Percentiles rank a stretch among this genome's conserved stretches.
phyloP scores from a whole-genome alignment of 2,888 invertebrate species.

The Gastrophysa polygoni region DNA sequence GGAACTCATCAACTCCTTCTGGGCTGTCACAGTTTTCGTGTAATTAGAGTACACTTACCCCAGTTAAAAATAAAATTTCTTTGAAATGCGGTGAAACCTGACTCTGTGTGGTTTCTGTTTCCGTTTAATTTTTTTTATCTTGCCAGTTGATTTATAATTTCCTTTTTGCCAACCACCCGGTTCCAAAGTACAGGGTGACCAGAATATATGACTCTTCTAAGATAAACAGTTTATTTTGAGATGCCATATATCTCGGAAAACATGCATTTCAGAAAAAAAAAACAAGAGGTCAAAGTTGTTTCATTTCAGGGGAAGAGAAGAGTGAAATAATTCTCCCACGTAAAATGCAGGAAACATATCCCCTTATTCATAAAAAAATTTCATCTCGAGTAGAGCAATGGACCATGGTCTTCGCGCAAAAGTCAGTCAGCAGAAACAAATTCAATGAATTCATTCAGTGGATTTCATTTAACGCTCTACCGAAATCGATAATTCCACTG shows the following conservation, averaged over 20 bases:
- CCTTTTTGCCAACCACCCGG: neutral
- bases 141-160: conserved; percentile 10
- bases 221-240: too few relatives aligned
- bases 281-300: too few relatives aligned
- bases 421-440: neutral
- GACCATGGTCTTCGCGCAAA: neutral
- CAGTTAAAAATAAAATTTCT: conserved; percentile 28
- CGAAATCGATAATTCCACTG: neutral
- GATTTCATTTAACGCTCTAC: neutral
- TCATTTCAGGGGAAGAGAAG: too few relatives aligned
- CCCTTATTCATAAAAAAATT: too few relatives aligned
- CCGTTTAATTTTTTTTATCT: conserved; percentile 1
- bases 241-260: too few relatives aligned
- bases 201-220: too few relatives aligned
- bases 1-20: conserved; percentile 28
- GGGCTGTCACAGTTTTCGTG: conserved; percentile 31
- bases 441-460: neutral
- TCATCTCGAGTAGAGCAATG: neutral
- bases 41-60: conserved; percentile 32
- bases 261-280: too few relatives aligned
- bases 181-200: neutral
- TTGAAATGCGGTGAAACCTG: conserved; percentile 17
- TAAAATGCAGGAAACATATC: too few relatives aligned
- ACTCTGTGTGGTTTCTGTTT: neutral
- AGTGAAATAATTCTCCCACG: too few relatives aligned